Evolutionary conservation across 1,140 invertebrate species (phyloP).

Genomic region (Neodiprion lecontei): DNA sequence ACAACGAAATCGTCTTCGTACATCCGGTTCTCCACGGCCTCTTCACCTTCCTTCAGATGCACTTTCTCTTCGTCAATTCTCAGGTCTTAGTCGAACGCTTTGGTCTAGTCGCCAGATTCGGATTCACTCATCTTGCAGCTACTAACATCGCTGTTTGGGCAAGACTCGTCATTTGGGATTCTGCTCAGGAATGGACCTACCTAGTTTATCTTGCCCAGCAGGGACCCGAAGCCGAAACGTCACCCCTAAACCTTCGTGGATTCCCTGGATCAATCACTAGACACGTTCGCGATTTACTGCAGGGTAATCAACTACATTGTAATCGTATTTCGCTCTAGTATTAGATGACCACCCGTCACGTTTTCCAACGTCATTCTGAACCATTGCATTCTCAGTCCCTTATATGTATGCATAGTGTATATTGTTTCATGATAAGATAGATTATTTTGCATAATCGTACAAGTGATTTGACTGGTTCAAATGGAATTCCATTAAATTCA

Average conservation of each 20-base stretch:
- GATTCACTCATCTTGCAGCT: constrained; percentile 69
- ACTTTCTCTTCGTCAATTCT: constrained; percentile 75
- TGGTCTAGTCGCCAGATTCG: constrained; percentile 64
- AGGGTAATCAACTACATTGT: constrained; percentile 26
- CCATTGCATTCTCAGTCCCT: neutral
- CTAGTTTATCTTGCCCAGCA: constrained; percentile 60
- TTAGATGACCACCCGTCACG: neutral
- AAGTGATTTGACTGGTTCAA: no score
- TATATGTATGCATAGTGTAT: no score
- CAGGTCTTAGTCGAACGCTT: constrained; percentile 69
- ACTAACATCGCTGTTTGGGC: constrained; percentile 69
- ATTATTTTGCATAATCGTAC: no score
- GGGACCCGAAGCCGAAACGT: constrained; percentile 40
- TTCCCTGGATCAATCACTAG: constrained; percentile 56
- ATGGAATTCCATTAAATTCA: no score
- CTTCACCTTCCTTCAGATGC: constrained; percentile 75
- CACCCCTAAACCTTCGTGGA: constrained; percentile 57
- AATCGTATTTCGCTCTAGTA: neutral
- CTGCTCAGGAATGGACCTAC: constrained; percentile 64
- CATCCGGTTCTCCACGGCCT: constrained; percentile 72
- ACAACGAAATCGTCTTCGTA: constrained; percentile 67
- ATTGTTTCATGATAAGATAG: no score
- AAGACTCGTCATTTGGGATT: constrained; percentile 69
- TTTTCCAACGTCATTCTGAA: neutral
- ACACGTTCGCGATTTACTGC: constrained; percentile 40